Base-by-base conservation (phyloP, 2,797 vertebrate genomes). In the Phoeniculus purpureus region DNA sequence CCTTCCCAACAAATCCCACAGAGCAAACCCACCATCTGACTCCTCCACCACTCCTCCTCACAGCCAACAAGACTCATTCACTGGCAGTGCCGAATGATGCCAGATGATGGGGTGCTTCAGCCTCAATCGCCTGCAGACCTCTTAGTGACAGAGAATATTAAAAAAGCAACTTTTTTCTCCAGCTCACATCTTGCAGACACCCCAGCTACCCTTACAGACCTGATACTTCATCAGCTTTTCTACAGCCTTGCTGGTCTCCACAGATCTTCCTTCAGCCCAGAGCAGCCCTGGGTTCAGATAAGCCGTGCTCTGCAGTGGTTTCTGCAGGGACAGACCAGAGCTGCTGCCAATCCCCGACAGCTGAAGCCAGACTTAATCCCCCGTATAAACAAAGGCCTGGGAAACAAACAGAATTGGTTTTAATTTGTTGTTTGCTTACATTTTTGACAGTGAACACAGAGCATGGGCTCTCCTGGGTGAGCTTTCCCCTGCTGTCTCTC, bases 291-390 rank as follows among this genome's bases (percentile, higher is more conserved):
- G 62, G 7, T 3, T 20, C 31, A 4, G 58, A 31, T 3, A 15
- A 29, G 32, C 32, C 12, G 47, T 14, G 62, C 54, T 71, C 29
- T 5, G 31, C 55, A 18, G 62, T 3, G 23, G 40, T 22, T 48
- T 23, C 20, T 12, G 32, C 29, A 22, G 54, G 1, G 17, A 32
- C 17, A 11, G 68, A 76, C 64, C 70, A 12, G 14, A 1, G 15
- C 29, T 6, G 5, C 15, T 47, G 88, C 87, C 88, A 80, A 26
- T 7, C 52, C 81, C 68, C 37, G 16, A 55, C 73, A 85, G 82
- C 82, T 60, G 25, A 80, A 85, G 73, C 61, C 82, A 83, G 76
- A 22, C 65, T 68, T 87, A 81, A 75, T 89, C 76, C 82, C 74
- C 40, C 20, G 12, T 4, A 77, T 10, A 84, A 78, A 90, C 64